These are phyloP conservation scores for Congeria kusceri DNA, from an alignment of 2,888 invertebrate genomes.

Conservation along the genomic window DNA sequence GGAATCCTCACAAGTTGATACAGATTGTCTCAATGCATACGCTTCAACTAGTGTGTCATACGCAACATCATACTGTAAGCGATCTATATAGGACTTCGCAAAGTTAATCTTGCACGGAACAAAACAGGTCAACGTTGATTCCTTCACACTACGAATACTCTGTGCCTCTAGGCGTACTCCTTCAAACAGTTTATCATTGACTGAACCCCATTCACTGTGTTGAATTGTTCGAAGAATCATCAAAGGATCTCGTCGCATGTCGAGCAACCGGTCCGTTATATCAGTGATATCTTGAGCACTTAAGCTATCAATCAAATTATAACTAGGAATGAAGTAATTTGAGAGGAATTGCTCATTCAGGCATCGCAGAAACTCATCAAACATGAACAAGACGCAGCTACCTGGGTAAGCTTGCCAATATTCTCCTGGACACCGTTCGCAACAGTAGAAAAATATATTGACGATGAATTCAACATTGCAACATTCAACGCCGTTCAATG, in stretches of 20 bases:
- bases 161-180: slow-evolving; percentile 46
- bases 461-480: slow-evolving; percentile 20
- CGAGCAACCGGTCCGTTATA: slow-evolving; percentile 20
- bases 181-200: slow-evolving; percentile 15
- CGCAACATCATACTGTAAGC: slow-evolving; percentile 34
- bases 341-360: slow-evolving; percentile 43
- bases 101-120: slow-evolving; percentile 55
- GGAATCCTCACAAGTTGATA: slow-evolving; percentile 64
- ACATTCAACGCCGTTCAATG: too few species aligned
- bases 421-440: slow-evolving; percentile 59
- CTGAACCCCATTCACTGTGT: neutral
- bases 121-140: slow-evolving; percentile 47
- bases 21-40: slow-evolving; percentile 59
- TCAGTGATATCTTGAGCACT: slow-evolving; percentile 24
- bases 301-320: slow-evolving; percentile 58
- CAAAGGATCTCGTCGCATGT: slow-evolving; percentile 40
- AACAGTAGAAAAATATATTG: slow-evolving; percentile 60
- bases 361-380: slow-evolving; percentile 44
- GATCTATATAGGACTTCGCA: slow-evolving; percentile 40
- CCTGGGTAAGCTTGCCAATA: slow-evolving; percentile 50
- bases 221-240: slow-evolving; percentile 42
- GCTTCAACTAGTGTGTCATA: slow-evolving; percentile 54
- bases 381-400: slow-evolving; percentile 57
- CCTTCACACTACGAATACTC: slow-evolving; percentile 40
- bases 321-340: slow-evolving; percentile 56